These are phyloP conservation scores for Escarpia spicata DNA, from an alignment of 2,888 invertebrate genomes.

Conservation along the genomic window DNA sequence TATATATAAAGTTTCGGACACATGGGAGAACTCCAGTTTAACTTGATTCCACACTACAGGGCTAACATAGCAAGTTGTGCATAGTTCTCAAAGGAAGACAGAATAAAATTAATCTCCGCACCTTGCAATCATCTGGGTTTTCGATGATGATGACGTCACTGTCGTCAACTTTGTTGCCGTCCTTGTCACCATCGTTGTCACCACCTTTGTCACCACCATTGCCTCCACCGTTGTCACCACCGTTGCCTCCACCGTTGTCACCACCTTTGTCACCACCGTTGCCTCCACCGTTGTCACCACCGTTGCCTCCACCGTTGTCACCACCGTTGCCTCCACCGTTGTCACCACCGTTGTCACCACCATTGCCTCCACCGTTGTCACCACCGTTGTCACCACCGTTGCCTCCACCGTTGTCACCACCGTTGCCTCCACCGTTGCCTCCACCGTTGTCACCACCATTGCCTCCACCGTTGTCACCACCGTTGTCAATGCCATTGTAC, in stretches of 20 bases:
- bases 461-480: slow-evolving; percentile 18
- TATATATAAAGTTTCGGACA: too few relatives aligned
- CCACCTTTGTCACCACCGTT: neutral
- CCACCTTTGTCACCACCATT: neutral
- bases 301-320: neutral
- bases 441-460: neutral
- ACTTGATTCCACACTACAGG: too few relatives aligned
- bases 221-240: neutral
- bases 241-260: slow-evolving; percentile 20
- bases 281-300: neutral
- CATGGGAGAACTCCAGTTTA: too few relatives aligned
- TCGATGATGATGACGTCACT: neutral
- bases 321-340: neutral
- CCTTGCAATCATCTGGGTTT: neutral
- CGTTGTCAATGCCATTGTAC: neutral
- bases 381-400: neutral
- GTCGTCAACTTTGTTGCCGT: neutral
- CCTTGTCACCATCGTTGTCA: neutral
- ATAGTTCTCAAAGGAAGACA: neutral
- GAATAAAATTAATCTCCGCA: neutral
- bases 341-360: neutral
- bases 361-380: neutral
- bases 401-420: neutral
- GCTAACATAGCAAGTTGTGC: neutral
- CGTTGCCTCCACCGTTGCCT: neutral